These are phyloP conservation scores for Ceratina australensis DNA, from an alignment of 1,140 invertebrate genomes.

Conservation along the genomic window DNA sequence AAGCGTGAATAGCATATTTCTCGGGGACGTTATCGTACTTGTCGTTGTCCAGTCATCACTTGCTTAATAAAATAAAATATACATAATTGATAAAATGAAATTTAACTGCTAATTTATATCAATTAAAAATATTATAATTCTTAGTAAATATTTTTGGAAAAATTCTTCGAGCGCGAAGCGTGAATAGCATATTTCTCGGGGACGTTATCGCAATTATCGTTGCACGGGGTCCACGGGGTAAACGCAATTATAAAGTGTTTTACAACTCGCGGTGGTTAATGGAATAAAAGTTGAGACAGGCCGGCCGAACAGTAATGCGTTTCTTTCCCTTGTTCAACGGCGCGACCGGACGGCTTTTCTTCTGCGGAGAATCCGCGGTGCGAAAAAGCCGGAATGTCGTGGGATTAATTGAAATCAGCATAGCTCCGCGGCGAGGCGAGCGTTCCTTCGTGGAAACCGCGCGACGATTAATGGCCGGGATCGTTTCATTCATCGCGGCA, in stretches of 20 bases:
- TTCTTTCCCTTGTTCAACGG: conserved; percentile 8
- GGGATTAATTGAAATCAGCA: conserved; percentile 70
- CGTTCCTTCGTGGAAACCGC: conserved; percentile 62
- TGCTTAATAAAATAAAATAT: no score
- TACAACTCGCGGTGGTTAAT: conserved; percentile 29
- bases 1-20: conserved; percentile 62
- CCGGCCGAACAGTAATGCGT: conserved; percentile 45
- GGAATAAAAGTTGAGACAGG: neutral
- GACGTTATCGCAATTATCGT: conserved; percentile 64
- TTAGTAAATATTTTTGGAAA: conserved; percentile 62
- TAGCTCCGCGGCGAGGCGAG: conserved; percentile 55
- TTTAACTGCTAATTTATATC: no score
- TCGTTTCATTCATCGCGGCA: conserved; percentile 64
- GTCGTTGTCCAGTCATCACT: no score
- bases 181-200: conserved; percentile 57
- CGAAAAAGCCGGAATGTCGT: conserved; percentile 60
- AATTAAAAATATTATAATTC: conserved; percentile 36
- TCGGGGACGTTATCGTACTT: conserved; percentile 60
- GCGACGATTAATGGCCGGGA: conserved; percentile 57
- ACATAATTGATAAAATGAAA: no score
- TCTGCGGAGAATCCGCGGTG: conserved; percentile 36
- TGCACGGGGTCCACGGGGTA: conserved; percentile 28
- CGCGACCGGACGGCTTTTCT: neutral
- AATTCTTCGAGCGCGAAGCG: no score
- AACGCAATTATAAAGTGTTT: conserved; percentile 65